Evolutionary conservation across 1,140 invertebrate species (phyloP).

Genomic region (Zaprionus gabonicus): DNA sequence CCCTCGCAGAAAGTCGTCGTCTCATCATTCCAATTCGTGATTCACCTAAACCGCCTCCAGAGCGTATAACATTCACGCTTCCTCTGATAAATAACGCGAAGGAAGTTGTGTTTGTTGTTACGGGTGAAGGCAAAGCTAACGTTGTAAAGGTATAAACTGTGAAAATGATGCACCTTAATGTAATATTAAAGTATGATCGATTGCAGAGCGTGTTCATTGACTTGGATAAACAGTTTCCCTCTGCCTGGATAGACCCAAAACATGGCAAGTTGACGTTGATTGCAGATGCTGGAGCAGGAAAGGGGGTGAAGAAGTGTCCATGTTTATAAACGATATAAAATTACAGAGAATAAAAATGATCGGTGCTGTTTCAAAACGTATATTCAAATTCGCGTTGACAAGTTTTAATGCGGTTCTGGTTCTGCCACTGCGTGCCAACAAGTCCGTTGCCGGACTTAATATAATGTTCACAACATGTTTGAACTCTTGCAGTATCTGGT

Average conservation of each 20-base stretch:
- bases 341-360: slow-evolving; percentile 3
- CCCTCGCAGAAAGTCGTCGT: slow-evolving; percentile 88
- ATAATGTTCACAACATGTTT: background rate
- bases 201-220: slow-evolving; percentile 58
- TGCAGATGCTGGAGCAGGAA: slow-evolving; percentile 47
- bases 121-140: slow-evolving; percentile 94
- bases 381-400: slow-evolving; percentile 4
- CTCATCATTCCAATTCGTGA: slow-evolving; percentile 94
- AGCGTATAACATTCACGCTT: slow-evolving; percentile 95
- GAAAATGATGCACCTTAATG: background rate
- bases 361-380: background rate
- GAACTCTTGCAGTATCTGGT: background rate
- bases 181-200: background rate
- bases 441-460: background rate
- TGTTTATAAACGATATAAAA: background rate
- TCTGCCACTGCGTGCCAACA: slow-evolving; percentile 8
- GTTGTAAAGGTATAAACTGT: slow-evolving; percentile 88
- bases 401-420: background rate
- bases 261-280: slow-evolving; percentile 59
- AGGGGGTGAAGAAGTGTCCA: slow-evolving; percentile 1
- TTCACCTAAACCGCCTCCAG: slow-evolving; percentile 97
- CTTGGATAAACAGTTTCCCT: slow-evolving; percentile 51
- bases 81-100: slow-evolving; percentile 96
- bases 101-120: slow-evolving; percentile 92
- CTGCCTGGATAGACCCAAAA: slow-evolving; percentile 61